Base-by-base conservation (phyloP, 2,888 invertebrate species). In the Augiades crinisus region DNA sequence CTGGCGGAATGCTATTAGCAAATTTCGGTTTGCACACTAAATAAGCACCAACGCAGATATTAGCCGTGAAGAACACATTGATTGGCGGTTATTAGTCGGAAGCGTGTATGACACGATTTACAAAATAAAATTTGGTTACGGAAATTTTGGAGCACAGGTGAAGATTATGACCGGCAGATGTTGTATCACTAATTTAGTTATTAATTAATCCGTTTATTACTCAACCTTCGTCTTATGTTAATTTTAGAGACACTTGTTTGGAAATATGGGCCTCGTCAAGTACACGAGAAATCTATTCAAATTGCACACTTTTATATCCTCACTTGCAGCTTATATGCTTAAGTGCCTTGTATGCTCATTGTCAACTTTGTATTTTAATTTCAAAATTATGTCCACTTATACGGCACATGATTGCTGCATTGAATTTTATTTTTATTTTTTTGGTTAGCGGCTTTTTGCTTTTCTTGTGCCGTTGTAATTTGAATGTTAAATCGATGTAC, bases 31-130 rank as follows among this genome's bases (percentile, higher is more conserved):
- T 68, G 67, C 62, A 70, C 65, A 65, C 61, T 54, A 57, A 76
- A 83, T 75, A 67, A 72, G 71, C 78, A 75, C 77, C 70, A 77
- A 77, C 72, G 70, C 63, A 63, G 67, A 75, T 79, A 82, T 84
- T 71, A 71, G 68, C 64, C 64, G 62, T 57, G 59, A 62, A 58
- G 49, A 49, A 49, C 12, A 33, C 33, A 65, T 66, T 60, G 61
- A 60, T 73, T 67, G 63, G 60, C 57, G 66, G 68, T 69, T 63
- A 70, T 75, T 70, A 69, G 64, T 55, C 59, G 56, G 64, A 64
- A 70, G 68, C 65, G 65, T 68, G 66, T 73, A 71, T 76, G 74
- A 78, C 77, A 75, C 65, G 64, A 64, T 61, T 65, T 51, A 58
- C 52, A 51, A 30, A 49, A 47, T 40, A 30, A 49, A 49, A 49